Conservation (phyloP, 2,113 vertebrate genomes). For the Willisornis vidua region DNA sequence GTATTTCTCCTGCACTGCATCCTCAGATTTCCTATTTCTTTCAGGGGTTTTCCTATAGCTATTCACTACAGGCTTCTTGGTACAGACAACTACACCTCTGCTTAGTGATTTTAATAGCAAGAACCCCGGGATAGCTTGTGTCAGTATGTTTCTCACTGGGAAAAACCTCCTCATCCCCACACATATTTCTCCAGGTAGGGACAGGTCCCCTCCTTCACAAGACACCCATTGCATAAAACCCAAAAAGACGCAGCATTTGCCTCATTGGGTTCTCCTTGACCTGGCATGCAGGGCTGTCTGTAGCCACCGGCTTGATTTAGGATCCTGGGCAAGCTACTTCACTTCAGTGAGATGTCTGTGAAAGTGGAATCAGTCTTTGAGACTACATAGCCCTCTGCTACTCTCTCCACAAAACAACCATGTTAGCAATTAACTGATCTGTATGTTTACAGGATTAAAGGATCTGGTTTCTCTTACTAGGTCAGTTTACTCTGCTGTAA, state of each 20-base stretch:
- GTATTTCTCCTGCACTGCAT: background rate
- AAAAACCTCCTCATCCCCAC: background rate
- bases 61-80: background rate
- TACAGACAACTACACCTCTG: background rate
- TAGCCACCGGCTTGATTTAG: background rate
- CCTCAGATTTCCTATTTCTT: background rate
- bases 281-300: background rate
- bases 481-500: slow-evolving; percentile 43
- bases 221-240: accelerated
- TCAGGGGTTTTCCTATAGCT: background rate
- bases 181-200: background rate
- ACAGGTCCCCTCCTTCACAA: background rate
- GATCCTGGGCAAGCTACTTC: background rate
- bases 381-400: background rate
- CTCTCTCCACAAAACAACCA: background rate
- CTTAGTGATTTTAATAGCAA: background rate
- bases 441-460: slow-evolving; percentile 27
- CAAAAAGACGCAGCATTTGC: accelerated
- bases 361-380: background rate
- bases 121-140: background rate
- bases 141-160: background rate
- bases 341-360: background rate
- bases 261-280: background rate
- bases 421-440: background rate
- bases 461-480: slow-evolving; percentile 10